Conservation (phyloP, 2,888 invertebrate species). For the Sarcophaga subvicina region DNA sequence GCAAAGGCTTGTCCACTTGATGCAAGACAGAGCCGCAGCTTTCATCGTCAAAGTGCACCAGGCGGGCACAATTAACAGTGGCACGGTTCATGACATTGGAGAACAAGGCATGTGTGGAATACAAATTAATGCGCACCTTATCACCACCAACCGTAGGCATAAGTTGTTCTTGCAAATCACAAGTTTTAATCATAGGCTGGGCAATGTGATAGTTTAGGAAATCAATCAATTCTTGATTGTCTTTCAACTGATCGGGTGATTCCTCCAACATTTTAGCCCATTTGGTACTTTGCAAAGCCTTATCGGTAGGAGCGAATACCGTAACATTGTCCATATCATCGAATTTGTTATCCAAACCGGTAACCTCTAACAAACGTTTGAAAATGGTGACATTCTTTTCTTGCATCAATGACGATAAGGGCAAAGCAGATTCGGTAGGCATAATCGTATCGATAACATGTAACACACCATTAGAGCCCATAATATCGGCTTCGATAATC, state of each 20-base stretch:
- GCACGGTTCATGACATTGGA: slow-evolving; percentile 84
- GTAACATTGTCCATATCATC: slow-evolving; percentile 85
- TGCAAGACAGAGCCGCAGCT: slow-evolving; percentile 87
- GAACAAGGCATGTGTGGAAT: slow-evolving; percentile 84
- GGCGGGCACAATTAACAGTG: slow-evolving; percentile 87
- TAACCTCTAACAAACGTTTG: slow-evolving; percentile 83
- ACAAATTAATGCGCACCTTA: slow-evolving; percentile 84
- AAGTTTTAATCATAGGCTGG: slow-evolving; percentile 83
- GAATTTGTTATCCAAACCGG: slow-evolving; percentile 83
- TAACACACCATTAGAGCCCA: slow-evolving; percentile 89
- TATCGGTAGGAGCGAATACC: slow-evolving; percentile 86
- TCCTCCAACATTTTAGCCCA: slow-evolving; percentile 79
- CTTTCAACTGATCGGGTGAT: slow-evolving; percentile 78
- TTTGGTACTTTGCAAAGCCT: slow-evolving; percentile 83
- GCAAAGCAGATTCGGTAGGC: slow-evolving; percentile 84
- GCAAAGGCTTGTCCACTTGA: slow-evolving; percentile 84
- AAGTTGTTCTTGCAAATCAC: slow-evolving; percentile 84
- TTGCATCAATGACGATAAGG: slow-evolving; percentile 82
- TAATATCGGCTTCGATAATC: slow-evolving; percentile 84
- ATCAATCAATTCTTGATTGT: slow-evolving; percentile 83
- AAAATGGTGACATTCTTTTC: slow-evolving; percentile 85
- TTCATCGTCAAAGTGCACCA: slow-evolving; percentile 85
- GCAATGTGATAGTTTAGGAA: slow-evolving; percentile 86
- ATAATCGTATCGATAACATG: slow-evolving; percentile 87
- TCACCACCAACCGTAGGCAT: slow-evolving; percentile 83